A percentile compares a stretch with the other conserved stretches of the same genome.
phyloP scores from a whole-genome alignment of 2,888 invertebrate species.

The Helleia helle region DNA sequence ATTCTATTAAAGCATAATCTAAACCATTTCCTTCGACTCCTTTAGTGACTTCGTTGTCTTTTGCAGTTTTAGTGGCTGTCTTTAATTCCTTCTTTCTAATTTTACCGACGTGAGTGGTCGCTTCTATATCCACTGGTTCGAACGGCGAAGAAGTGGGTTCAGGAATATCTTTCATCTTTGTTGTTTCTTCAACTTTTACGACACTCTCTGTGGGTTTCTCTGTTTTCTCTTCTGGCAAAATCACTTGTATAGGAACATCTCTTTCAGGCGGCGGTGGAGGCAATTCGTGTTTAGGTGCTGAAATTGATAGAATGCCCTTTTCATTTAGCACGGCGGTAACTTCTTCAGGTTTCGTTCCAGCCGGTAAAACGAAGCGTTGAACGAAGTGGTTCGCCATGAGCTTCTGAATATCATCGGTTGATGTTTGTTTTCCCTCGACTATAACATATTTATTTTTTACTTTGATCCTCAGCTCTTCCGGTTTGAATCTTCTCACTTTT shows the following conservation, averaged over 20 bases:
- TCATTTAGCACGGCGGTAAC: slow-evolving; percentile 50
- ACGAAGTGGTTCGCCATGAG: slow-evolving; percentile 57
- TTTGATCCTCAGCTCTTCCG: slow-evolving; percentile 53
- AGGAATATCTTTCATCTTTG: slow-evolving; percentile 23
- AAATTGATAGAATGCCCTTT: slow-evolving; percentile 44
- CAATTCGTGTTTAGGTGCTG: slow-evolving; percentile 53
- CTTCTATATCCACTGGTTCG: slow-evolving; percentile 46
- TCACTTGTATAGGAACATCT: slow-evolving; percentile 52
- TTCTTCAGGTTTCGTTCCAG: slow-evolving; percentile 53
- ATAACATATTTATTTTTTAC: slow-evolving; percentile 56
- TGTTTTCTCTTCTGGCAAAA: slow-evolving; percentile 30
- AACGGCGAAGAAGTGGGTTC: slow-evolving; percentile 30
- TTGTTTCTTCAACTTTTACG: slow-evolving; percentile 21
- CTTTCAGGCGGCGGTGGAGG: slow-evolving; percentile 57
- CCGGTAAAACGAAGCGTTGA: slow-evolving; percentile 52
- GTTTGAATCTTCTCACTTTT: slow-evolving; percentile 49
- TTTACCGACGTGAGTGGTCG: slow-evolving; percentile 56
- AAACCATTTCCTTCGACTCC: slow-evolving; percentile 46
- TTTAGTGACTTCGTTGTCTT: slow-evolving; percentile 61
- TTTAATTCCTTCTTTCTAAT: slow-evolving; percentile 66
- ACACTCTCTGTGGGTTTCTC: slow-evolving; percentile 23
- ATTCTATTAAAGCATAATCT: slow-evolving; percentile 44
- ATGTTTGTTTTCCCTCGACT: slow-evolving; percentile 53
- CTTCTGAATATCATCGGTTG: slow-evolving; percentile 34
- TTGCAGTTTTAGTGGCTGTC: slow-evolving; percentile 42